These are phyloP conservation scores for Synanthedon myopaeformis DNA, from an alignment of 2,888 invertebrate species.

Conservation along the genomic window DNA sequence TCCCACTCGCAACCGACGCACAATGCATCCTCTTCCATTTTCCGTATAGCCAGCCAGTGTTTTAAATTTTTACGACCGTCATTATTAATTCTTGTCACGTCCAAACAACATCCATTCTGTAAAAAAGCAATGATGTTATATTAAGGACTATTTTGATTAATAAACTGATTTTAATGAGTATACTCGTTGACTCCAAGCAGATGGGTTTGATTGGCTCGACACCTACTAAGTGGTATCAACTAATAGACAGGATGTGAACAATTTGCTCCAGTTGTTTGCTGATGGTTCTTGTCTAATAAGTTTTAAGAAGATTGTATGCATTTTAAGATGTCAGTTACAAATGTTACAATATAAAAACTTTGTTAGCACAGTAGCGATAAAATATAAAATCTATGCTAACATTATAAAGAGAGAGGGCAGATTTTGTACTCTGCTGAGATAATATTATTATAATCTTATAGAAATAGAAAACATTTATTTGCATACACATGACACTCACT, in stretches of 20 bases:
- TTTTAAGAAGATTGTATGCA: slow-evolving; percentile 3
- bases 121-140: too few species aligned
- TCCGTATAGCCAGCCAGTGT: neutral
- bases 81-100: too few species aligned
- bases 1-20: slow-evolving; percentile 28
- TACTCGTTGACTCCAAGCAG: slow-evolving; percentile 41
- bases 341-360: too few species aligned
- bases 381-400: too few species aligned
- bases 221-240: slow-evolving; percentile 50
- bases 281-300: slow-evolving; percentile 4
- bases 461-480: too few species aligned
- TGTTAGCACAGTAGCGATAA: too few species aligned
- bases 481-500: too few species aligned
- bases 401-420: neutral
- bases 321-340: neutral
- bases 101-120: too few species aligned
- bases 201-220: slow-evolving; percentile 54
- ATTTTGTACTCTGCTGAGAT: neutral
- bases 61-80: neutral
- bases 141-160: slow-evolving; percentile 3
- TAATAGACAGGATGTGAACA: slow-evolving; percentile 59
- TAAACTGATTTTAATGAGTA: slow-evolving; percentile 38
- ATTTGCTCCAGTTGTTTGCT: slow-evolving; percentile 52
- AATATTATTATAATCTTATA: neutral
- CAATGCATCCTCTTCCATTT: slow-evolving; percentile 1